Evolutionary conservation across 2,113 vertebrate genomes (phyloP), one percentile per base, ranked within the genome.

Genomic region (Psittacara wagleri): DNA sequence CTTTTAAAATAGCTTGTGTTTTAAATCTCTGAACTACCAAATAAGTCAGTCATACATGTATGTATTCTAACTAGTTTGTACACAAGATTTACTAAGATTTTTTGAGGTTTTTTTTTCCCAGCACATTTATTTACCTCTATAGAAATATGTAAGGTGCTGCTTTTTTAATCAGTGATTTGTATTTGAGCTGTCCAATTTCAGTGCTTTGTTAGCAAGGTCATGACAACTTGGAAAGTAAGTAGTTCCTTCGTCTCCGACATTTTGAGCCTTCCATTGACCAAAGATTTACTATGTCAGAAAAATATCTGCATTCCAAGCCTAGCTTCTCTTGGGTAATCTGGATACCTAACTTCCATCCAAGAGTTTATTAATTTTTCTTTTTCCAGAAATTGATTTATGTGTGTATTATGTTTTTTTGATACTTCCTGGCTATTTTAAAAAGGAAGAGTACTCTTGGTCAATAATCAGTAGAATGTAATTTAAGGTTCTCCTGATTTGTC

Each of bases 371-470:
- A 1, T 20, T 17, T 52, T 69, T 44, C 19, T 18, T 44, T 31
- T 16, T 17, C 17, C 0, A 7, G 57, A 49, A 69, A 19, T 84
- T 68, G 13, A 64, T 48, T 44, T 79, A 35, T 51, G 24, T 7
- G 12, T 3, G 4, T 72, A 25, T 83, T 70, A 59, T 3, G 3
- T 0, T 3, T 11, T 52, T 76, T n/a, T n/a, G 43, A 0, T 57
- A 54, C 37, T 91, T 75, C 17, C 10, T 82, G n/a, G 4, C 25
- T 76, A 0, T 20, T 33, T 87, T 70, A 54, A 52, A 73, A 89
- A 77, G 17, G n/a, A 64, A 6, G 6, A 51, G 4, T 55, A 68
- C 10, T 89, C 37, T 55, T 79, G 16, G 33, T 67, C n/a, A 55
- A 4, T 81, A 82, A 75, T 17, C 29, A 76, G 6, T 62, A 41